phyloP scores from a whole-genome alignment of 2,888 invertebrate species.

The Cynaeus angustus region DNA sequence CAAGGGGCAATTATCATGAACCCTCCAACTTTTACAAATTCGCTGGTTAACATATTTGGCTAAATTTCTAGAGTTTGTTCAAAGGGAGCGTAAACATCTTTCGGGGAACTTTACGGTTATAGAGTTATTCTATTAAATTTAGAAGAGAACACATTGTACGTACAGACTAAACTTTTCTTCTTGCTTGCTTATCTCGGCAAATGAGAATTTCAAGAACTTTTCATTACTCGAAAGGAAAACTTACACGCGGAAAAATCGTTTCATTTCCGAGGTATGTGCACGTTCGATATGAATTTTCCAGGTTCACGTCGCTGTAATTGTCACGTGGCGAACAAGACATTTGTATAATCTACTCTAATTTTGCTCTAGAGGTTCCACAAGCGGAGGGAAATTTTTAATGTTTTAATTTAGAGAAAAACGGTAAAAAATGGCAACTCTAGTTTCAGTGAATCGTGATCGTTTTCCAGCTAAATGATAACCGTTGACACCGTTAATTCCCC shows the following conservation, averaged over 20 bases:
- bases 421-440: no score
- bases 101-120: conserved; percentile 25
- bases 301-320: conserved; percentile 29
- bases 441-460: no score
- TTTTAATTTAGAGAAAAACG: no score
- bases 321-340: conserved; percentile 16
- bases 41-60: neutral
- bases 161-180: conserved; percentile 21
- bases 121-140: conserved; percentile 34
- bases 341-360: conserved; percentile 1
- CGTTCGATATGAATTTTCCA: conserved; percentile 31
- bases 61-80: conserved; percentile 22
- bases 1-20: conserved; percentile 1
- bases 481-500: neutral
- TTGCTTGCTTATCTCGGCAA: conserved; percentile 21
- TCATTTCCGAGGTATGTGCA: conserved; percentile 27
- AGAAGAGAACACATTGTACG: conserved; percentile 22
- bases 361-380: neutral
- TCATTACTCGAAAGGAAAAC: no score
- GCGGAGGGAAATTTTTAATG: neutral
- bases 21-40: conserved; percentile 9
- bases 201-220: conserved; percentile 17
- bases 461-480: no score
- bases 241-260: conserved; percentile 15
- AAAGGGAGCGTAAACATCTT: conserved; percentile 29